phyloP scores from a whole-genome alignment of 2,797 vertebrate species.

The Selene dorsalis region DNA sequence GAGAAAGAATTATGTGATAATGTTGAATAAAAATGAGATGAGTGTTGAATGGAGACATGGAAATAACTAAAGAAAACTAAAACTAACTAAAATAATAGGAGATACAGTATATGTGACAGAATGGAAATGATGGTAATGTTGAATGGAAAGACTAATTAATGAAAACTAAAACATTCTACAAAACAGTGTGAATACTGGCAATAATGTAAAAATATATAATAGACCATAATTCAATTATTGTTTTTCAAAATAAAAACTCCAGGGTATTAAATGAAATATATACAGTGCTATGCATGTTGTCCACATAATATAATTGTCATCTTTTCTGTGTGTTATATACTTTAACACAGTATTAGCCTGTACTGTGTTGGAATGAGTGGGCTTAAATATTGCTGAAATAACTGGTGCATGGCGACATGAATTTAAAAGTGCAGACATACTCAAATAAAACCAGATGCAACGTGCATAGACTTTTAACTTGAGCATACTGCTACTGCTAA shows the following conservation, averaged over 20 bases:
- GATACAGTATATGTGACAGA: no score
- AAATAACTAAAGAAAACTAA: no score
- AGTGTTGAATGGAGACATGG: background rate
- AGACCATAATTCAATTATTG: no score
- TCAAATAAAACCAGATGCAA: background rate
- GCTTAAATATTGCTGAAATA: conserved; percentile 18
- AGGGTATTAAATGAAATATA: background rate
- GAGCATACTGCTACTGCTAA: background rate
- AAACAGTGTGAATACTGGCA: background rate
- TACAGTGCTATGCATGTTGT: background rate
- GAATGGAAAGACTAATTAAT: no score
- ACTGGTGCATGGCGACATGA: background rate
- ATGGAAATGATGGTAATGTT: no score
- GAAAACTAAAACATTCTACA: no score
- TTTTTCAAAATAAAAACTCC: background rate
- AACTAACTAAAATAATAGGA: no score
- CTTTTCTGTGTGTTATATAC: background rate
- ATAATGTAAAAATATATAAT: no score
- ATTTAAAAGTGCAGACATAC: background rate
- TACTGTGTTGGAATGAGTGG: background rate
- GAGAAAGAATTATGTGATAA: background rate
- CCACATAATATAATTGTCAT: background rate
- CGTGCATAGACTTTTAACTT: background rate
- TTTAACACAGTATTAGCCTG: background rate
- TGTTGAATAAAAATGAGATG: background rate